Evolutionary conservation across 2,888 invertebrate species (phyloP).

Genomic region (Diarsia rubi): DNA sequence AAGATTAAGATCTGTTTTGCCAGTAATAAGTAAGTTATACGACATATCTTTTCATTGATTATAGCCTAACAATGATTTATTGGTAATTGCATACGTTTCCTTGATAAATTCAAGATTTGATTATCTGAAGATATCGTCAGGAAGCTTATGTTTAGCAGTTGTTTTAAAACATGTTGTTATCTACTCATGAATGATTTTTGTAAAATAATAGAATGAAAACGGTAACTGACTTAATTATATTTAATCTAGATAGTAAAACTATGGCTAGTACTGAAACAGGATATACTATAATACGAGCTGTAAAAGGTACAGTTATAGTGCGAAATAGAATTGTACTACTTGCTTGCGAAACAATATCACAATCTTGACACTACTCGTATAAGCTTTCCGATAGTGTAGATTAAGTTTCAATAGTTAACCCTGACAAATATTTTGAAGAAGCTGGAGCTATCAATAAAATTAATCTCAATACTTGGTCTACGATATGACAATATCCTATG

Average conservation of each 20-base stretch:
- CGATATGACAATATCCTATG: conserved; percentile 8
- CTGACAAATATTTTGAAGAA: background rate
- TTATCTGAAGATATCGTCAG: conserved; percentile 32
- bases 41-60: conserved; percentile 31
- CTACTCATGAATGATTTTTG: conserved; percentile 6
- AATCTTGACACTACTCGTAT: conserved; percentile 28
- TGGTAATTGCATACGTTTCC: conserved; percentile 22
- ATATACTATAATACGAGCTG: conserved; percentile 27
- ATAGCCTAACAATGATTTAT: conserved; percentile 22
- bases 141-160: conserved; percentile 18
- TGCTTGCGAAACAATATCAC: background rate
- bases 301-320: conserved; percentile 1
- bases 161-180: conserved; percentile 28
- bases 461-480: background rate
- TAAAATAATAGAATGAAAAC: background rate
- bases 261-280: conserved; percentile 13
- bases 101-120: conserved; percentile 34
- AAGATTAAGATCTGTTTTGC: conserved; percentile 43
- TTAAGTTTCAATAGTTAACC: conserved; percentile 12
- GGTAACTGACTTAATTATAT: conserved; percentile 21
- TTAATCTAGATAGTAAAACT: conserved; percentile 33
- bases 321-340: background rate
- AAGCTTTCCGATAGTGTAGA: background rate
- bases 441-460: conserved; percentile 7
- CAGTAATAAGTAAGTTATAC: conserved; percentile 28